Evolutionary conservation across 64 coral and sea anemone genomes (phyloP).

Genomic region (Montipora capricornis): DNA sequence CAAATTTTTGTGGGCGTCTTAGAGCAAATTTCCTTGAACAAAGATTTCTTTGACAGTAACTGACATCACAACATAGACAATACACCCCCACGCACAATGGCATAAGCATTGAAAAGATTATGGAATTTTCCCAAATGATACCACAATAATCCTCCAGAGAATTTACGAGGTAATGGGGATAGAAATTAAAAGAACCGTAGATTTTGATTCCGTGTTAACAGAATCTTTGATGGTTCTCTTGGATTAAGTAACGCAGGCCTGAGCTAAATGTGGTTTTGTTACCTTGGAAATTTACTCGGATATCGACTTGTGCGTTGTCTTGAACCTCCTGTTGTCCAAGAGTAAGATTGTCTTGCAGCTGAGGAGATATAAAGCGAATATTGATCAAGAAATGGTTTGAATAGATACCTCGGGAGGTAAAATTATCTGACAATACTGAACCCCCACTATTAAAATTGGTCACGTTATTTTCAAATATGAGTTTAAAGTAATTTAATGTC

Average conservation of each 20-base stretch:
- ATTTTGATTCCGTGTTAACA: no score
- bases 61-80: background rate
- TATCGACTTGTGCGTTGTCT: conserved; percentile 83
- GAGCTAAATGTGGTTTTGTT: conserved; percentile 9
- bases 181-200: background rate
- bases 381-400: conserved; percentile 10
- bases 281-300: conserved; percentile 98
- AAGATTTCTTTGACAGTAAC: conserved; percentile 40
- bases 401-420: conserved; percentile 32
- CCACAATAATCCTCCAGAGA: background rate
- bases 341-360: conserved; percentile 90
- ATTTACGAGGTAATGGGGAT: background rate
- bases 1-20: conserved; percentile 48
- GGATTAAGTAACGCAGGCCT: no score
- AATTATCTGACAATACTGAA: conserved; percentile 56
- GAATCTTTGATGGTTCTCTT: no score
- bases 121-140: background rate
- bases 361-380: conserved; percentile 47
- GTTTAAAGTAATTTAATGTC: conserved; percentile 6
- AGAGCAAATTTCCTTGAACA: conserved; percentile 42
- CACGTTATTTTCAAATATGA: conserved; percentile 19
- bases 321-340: conserved; percentile 90
- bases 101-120: conserved; percentile 41
- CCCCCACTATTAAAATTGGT: background rate
- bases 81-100: conserved; percentile 34